Conservation (phyloP, 2,113 vertebrate genomes). For the Pteronura brasiliensis region DNA sequence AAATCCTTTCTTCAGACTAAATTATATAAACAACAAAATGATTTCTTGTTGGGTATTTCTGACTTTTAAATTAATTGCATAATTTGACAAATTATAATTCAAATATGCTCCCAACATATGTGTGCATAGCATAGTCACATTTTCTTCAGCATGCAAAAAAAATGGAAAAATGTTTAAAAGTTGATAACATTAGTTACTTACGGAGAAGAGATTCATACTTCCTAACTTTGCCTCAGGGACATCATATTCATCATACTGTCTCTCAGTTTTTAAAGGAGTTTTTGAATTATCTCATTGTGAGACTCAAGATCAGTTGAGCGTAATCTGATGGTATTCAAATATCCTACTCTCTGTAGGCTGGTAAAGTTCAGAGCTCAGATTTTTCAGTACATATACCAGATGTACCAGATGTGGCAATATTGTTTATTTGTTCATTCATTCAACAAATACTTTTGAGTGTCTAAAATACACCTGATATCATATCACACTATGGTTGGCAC, state of each 20-base stretch:
- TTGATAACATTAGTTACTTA: not conserved
- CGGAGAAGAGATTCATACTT: not conserved
- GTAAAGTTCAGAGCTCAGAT: not conserved
- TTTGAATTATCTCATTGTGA: slow-evolving; percentile 20
- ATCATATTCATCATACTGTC: not conserved
- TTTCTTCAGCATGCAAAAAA: slow-evolving; percentile 28
- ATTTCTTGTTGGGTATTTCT: not conserved
- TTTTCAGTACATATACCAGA: not conserved
- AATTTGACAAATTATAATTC: not conserved
- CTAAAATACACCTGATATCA: not conserved
- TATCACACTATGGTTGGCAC: not conserved
- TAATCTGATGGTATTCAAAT: not conserved
- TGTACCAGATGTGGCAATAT: not conserved
- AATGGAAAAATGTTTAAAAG: slow-evolving; percentile 16
- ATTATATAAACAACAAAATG: not conserved
- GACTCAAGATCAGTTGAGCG: not conserved
- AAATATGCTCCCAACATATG: not conserved
- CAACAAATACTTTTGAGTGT: not conserved
- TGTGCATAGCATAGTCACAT: not conserved
- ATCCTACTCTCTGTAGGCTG: not conserved
- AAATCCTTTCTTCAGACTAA: not conserved
- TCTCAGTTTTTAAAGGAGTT: slow-evolving; percentile 4
- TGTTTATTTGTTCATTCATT: not conserved
- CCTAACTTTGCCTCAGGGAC: not conserved
- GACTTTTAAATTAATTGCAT: slow-evolving; percentile 29